Evolutionary conservation across 2,797 vertebrate species (phyloP).

Genomic region (Takifugu rubripes): DNA sequence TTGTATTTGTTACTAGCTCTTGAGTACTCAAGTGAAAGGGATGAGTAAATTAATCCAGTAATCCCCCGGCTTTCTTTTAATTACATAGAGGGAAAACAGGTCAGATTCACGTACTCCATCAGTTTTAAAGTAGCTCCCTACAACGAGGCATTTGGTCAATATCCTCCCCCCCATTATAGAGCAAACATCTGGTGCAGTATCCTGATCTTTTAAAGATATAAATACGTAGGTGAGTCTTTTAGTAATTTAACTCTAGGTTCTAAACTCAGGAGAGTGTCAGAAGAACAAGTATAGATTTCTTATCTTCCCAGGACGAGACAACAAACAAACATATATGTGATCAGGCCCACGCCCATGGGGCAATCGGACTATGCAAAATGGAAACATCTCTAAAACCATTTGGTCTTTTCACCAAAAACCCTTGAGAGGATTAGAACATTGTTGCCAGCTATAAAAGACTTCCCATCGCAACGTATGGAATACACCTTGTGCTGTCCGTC

Average conservation of each 20-base stretch:
- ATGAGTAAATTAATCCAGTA: slow-evolving; percentile 52
- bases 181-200: no score
- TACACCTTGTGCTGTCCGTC: slow-evolving; percentile 27
- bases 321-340: no score
- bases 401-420: not conserved
- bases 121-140: slow-evolving; percentile 35
- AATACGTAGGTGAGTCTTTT: no score
- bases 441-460: not conserved
- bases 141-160: not conserved
- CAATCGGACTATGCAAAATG: no score
- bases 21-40: slow-evolving; percentile 38
- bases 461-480: not conserved
- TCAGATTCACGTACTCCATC: slow-evolving; percentile 35
- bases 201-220: no score
- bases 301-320: no score
- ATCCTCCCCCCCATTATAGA: no score
- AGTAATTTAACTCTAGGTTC: no score
- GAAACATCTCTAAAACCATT: slow-evolving; percentile 7
- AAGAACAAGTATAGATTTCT: slow-evolving; percentile 48
- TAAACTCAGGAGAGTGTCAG: not conserved
- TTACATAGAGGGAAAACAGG: slow-evolving; percentile 46
- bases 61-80: slow-evolving; percentile 56
- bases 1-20: slow-evolving; percentile 35
- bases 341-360: no score
- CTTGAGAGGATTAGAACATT: slow-evolving; percentile 1